Conservation (phyloP, 1,140 invertebrate species). For the Cylas formicarius region DNA sequence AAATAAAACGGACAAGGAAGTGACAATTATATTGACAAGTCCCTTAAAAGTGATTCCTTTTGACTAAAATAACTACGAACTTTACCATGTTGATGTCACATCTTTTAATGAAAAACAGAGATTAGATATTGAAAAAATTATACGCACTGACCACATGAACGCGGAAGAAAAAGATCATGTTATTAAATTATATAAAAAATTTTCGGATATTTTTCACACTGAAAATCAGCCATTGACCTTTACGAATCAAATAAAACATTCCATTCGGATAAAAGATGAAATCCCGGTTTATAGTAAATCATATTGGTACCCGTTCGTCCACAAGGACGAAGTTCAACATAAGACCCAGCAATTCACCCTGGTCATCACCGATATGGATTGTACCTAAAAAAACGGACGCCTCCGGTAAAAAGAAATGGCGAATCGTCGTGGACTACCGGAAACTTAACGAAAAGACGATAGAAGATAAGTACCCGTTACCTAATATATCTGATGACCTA, state of each 20-base stretch:
- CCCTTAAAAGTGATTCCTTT: too few relatives aligned
- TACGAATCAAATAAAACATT: conserved; percentile 7
- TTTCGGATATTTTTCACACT: neutral
- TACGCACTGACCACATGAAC: conserved; percentile 4
- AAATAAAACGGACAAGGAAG: conserved; percentile 1
- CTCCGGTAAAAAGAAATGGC: conserved; percentile 33
- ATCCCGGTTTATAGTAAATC: conserved; percentile 11
- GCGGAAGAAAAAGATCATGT: neutral
- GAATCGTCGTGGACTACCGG: conserved; percentile 38
- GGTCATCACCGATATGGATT: conserved; percentile 14
- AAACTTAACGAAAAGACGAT: conserved; percentile 39
- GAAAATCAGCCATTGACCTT: neutral
- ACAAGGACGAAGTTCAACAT: conserved; percentile 22
- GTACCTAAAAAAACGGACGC: conserved; percentile 32
- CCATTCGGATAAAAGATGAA: conserved; percentile 5
- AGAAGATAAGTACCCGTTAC: conserved; percentile 44
- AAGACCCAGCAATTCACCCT: conserved; percentile 10
- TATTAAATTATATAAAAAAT: conserved; percentile 2
- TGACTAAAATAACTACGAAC: conserved; percentile 2
- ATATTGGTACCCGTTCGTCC: conserved; percentile 18
- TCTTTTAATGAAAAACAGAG: conserved; percentile 1
- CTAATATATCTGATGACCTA: conserved; percentile 45
- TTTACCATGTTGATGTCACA: neutral
- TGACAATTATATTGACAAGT: too few relatives aligned
- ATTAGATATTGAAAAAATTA: conserved; percentile 1